A percentile compares a stretch with the other conserved stretches of the same genome.
Evolutionary conservation across 2,797 vertebrate genomes (phyloP).

Genomic region (Kryptolebias ocellatus): DNA sequence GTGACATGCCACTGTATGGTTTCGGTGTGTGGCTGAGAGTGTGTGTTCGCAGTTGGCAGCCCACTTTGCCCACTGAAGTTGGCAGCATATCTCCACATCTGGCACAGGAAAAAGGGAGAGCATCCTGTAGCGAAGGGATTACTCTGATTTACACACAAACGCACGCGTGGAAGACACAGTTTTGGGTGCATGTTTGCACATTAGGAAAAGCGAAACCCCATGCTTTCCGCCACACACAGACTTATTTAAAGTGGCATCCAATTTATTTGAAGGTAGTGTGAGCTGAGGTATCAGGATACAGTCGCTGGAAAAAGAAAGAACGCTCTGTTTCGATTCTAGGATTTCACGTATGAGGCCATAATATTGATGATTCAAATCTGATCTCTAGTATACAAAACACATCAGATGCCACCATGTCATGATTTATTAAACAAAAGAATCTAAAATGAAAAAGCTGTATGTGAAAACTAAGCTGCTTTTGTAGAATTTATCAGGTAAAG

Average conservation of each 20-base stretch:
- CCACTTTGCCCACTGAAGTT: constrained; percentile 62
- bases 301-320: background rate
- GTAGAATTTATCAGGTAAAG: too few species aligned
- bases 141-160: constrained; percentile 63
- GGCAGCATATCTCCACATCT: constrained; percentile 78
- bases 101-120: constrained; percentile 75
- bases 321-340: background rate
- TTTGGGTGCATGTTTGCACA: constrained; percentile 52
- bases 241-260: constrained; percentile 10
- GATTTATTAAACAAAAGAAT: too few species aligned
- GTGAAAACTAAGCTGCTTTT: too few species aligned
- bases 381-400: too few species aligned
- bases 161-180: constrained; percentile 5
- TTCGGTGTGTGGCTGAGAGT: constrained; percentile 41
- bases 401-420: too few species aligned
- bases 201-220: constrained; percentile 56
- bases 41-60: constrained; percentile 64
- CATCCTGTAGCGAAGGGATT: constrained; percentile 77
- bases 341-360: too few species aligned
- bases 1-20: constrained; percentile 56
- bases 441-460: too few species aligned
- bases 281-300: constrained; percentile 12
- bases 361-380: too few species aligned
- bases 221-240: constrained; percentile 47
- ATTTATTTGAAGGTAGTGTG: constrained; percentile 39